Evolutionary conservation across 2,888 invertebrate species (phyloP), one percentile per base, ranked within the genome.

Genomic region (Lacanobia wlatinum): DNA sequence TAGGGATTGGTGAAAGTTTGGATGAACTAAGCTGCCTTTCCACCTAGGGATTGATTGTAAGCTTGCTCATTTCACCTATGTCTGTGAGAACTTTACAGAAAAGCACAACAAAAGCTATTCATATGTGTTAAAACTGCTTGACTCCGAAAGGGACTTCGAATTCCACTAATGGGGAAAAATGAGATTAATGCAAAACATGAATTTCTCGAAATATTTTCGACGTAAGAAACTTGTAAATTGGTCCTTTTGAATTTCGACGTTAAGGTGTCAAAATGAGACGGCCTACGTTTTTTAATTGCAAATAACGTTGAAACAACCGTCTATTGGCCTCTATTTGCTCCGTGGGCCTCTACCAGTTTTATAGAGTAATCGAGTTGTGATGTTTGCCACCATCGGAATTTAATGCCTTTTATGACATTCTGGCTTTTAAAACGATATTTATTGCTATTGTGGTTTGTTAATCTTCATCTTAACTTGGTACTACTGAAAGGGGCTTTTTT

Each of bases 261-360:
- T 34, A 58, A 4, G 12, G 1, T 40, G 18, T 70, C 5, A 21
- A 23, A n/a, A 1, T 28, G 14, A 58, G 8, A 16, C 21, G 0
- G 43, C 8, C 14, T 63, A 21, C 6, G 12, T 34, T 75, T 52
- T 68, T 74, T 38, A 10, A 58, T 58, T 50, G 43, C 23, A n/a
- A 50, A 38, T 58, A 52, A 46, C 50, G 3, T 64, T 50, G 16
- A 7, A 58, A 65, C 28, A 28, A 28, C 28, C 28, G 28, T 28
- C 28, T 28, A 28, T 34, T 34, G 2, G 34, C 6, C 34, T 28
- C 28, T 28, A 28, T 4, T 43, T 8, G 8, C 9, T 18, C 12
- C n/a, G n/a, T n/a, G n/a, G 2, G 34, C 6, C 34, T 77, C 69
- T 76, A 70, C 62, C 14, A 7, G 73, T 72, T 62, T 75, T 76